These are phyloP conservation scores for Myzus persicae DNA, from an alignment of 1,140 invertebrate genomes.

Conservation along the genomic window DNA sequence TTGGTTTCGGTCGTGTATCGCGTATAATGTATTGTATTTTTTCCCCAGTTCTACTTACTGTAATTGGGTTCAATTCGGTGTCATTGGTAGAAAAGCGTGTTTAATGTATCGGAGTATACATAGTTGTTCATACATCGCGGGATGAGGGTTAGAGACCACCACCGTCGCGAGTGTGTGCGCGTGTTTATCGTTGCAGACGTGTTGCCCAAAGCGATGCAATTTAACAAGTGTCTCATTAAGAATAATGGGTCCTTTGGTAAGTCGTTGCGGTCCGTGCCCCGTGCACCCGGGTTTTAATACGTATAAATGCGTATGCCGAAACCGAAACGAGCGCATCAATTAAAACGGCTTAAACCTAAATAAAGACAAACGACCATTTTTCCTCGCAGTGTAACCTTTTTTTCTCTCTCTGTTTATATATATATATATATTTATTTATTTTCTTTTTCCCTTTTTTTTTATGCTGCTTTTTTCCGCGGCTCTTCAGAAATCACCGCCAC, in stretches of 20 bases:
- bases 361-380: constrained; percentile 58
- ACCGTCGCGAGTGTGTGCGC: background rate
- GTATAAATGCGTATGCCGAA: constrained; percentile 57
- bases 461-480: background rate
- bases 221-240: constrained; percentile 59
- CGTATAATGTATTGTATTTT: background rate
- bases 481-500: background rate
- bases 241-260: constrained; percentile 58
- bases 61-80: constrained; percentile 14
- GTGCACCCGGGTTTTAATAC: constrained; percentile 48
- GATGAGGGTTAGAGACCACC: constrained; percentile 31
- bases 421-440: background rate
- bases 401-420: background rate
- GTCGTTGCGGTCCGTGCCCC: constrained; percentile 53
- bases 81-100: background rate
- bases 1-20: constrained; percentile 2
- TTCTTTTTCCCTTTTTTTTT: constrained; percentile 5
- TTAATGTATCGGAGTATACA: background rate
- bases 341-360: constrained; percentile 55
- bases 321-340: constrained; percentile 58
- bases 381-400: background rate
- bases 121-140: background rate
- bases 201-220: constrained; percentile 54
- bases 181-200: constrained; percentile 50
- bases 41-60: background rate